A percentile compares a stretch with the other conserved stretches of the same genome.
Evolutionary conservation across 2,888 invertebrate species (phyloP).

Genomic region (Petrolisthes manimaculis): DNA sequence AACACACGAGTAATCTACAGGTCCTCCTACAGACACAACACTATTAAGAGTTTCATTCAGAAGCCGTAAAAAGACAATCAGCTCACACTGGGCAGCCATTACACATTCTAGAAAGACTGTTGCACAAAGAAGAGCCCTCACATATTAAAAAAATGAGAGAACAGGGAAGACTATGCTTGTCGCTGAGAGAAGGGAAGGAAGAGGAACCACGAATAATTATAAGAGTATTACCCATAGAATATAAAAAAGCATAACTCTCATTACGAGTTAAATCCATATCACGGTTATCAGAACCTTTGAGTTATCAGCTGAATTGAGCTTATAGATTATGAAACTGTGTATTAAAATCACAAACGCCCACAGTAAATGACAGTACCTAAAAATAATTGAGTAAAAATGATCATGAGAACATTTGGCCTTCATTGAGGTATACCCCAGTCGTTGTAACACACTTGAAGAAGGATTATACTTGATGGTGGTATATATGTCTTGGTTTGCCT

Average conservation of each 20-base stretch:
- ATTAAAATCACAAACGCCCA: conserved; percentile 57
- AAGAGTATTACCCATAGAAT: conserved; percentile 61
- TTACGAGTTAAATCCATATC: conserved; percentile 56
- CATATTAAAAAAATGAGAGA: conserved; percentile 38
- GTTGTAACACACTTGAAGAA: conserved; percentile 53
- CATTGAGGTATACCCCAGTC: conserved; percentile 61
- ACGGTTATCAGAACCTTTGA: conserved; percentile 59
- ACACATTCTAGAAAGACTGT: conserved; percentile 44
- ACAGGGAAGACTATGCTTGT: conserved; percentile 57
- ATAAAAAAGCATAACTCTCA: conserved; percentile 62
- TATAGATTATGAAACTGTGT: conserved; percentile 58
- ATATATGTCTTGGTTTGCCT: conserved; percentile 28
- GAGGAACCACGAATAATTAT: conserved; percentile 44
- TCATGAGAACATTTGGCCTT: conserved; percentile 56
- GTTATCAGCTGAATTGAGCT: conserved; percentile 62
- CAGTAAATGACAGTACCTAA: conserved; percentile 59
- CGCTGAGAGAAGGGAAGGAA: conserved; percentile 52
- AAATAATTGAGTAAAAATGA: conserved; percentile 61
- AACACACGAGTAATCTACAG: conserved; percentile 51
- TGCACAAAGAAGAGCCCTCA: conserved; percentile 50
- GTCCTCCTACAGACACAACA: conserved; percentile 50
- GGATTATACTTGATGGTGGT: conserved; percentile 41
- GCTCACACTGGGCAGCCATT: conserved; percentile 49
- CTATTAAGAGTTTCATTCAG: conserved; percentile 41
- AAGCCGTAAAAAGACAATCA: conserved; percentile 54